A percentile compares a stretch with the other conserved stretches of the same genome.
phyloP scores from a whole-genome alignment of 2,113 vertebrate species.

The Trochalopteron elliotii region DNA sequence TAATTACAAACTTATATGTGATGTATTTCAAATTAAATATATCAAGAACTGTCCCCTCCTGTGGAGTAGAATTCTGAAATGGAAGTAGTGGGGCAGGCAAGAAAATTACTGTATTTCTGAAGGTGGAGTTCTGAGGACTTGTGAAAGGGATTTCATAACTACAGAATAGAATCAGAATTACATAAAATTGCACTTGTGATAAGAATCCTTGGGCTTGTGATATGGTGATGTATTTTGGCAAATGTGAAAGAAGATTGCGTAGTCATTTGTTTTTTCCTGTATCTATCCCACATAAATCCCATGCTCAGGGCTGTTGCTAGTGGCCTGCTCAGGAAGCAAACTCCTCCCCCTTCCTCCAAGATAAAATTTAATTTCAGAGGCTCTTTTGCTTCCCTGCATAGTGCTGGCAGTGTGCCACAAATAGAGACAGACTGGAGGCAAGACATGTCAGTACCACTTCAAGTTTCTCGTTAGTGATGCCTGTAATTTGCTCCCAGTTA shows the following conservation, averaged over 20 bases:
- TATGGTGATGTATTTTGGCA: neutral
- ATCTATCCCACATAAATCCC: neutral
- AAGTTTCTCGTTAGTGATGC: neutral
- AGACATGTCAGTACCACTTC: neutral
- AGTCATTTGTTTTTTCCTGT: neutral
- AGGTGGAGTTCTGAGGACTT: neutral
- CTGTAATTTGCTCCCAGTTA: constrained; percentile 47
- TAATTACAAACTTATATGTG: neutral
- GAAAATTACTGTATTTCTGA: neutral
- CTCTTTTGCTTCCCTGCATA: neutral
- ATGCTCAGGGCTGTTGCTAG: neutral
- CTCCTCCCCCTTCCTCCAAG: neutral
- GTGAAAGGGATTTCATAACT: neutral
- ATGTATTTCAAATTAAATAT: neutral
- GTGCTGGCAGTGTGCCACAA: neutral
- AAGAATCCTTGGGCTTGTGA: constrained; percentile 5
- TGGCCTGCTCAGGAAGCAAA: neutral
- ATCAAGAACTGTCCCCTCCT: neutral
- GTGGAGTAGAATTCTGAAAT: neutral
- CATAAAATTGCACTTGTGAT: constrained; percentile 5
- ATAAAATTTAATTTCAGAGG: neutral
- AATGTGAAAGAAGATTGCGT: neutral
- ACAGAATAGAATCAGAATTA: neutral
- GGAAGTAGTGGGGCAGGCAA: neutral
- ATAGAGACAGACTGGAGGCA: constrained; percentile 15